These are phyloP conservation scores for Spodoptera picta DNA, from an alignment of 2,888 invertebrate species.

Conservation along the genomic window DNA sequence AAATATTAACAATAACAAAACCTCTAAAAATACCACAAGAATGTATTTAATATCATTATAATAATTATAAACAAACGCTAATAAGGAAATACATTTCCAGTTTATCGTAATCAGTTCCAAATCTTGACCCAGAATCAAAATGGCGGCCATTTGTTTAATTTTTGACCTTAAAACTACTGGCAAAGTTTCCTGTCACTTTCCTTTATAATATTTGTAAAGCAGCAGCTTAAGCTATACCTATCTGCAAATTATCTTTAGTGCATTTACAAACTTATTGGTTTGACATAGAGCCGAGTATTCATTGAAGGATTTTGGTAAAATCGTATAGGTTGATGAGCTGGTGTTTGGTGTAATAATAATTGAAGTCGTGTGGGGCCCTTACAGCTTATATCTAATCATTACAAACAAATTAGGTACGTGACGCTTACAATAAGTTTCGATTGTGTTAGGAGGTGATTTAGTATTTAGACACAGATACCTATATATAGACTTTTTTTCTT, in stretches of 20 bases:
- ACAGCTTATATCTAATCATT: constrained; percentile 8
- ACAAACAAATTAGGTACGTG: constrained; percentile 34
- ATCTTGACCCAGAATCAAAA: constrained; percentile 55
- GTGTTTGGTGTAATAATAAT: constrained; percentile 27
- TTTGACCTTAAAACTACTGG: constrained; percentile 49
- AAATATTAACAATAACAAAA: no score
- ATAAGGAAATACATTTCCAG: constrained; percentile 39
- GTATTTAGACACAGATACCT: no score
- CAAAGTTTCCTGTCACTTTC: constrained; percentile 52
- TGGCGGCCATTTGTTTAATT: constrained; percentile 44
- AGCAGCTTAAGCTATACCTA: no score
- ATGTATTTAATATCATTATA: constrained; percentile 26
- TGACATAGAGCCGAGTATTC: no score
- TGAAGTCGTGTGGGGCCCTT: constrained; percentile 50
- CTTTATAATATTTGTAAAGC: constrained; percentile 14
- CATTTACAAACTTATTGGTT: no score
- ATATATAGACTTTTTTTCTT: no score
- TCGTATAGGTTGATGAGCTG: no score
- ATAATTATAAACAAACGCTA: constrained; percentile 25
- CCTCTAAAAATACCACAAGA: constrained; percentile 2
- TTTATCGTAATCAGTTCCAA: constrained; percentile 32
- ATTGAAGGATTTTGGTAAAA: no score
- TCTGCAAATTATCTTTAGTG: no score
- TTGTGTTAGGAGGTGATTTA: no score
- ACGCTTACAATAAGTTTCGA: background rate